Percentiles rank a stretch among this genome's conserved stretches.
These are phyloP conservation scores for Coryphaenoides rupestris DNA, from an alignment of 2,113 vertebrate species.

Conservation along the genomic window DNA sequence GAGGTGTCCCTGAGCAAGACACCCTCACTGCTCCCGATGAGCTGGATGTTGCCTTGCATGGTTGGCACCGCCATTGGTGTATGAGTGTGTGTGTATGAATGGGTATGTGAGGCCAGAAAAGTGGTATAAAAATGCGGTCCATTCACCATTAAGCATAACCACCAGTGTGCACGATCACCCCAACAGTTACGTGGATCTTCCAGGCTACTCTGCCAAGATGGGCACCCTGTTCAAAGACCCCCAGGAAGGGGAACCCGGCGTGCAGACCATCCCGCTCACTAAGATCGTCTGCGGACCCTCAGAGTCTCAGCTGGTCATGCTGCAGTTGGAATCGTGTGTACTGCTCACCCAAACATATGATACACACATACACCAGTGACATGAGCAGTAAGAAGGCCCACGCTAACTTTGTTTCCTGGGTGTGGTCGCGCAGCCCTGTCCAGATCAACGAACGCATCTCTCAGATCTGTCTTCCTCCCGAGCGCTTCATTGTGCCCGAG, in stretches of 20 bases:
- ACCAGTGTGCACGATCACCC: conserved; percentile 17
- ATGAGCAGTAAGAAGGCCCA: neutral
- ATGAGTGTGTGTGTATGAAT: too few relatives aligned
- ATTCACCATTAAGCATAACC: too few relatives aligned
- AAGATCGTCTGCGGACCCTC: conserved; percentile 88
- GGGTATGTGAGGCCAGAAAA: too few relatives aligned
- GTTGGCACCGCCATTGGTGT: too few relatives aligned
- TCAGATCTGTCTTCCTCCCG: conserved; percentile 91
- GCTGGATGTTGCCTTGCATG: too few relatives aligned
- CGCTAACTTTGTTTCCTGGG: conserved; percentile 13
- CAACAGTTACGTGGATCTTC: conserved; percentile 79
- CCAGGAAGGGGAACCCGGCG: conserved; percentile 71
- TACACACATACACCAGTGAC: neutral
- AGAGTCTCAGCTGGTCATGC: conserved; percentile 87
- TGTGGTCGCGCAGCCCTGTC: conserved; percentile 67
- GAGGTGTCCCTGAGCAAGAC: too few relatives aligned
- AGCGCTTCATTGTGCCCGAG: conserved; percentile 81
- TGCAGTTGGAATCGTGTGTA: conserved; percentile 83
- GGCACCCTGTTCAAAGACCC: conserved; percentile 86
- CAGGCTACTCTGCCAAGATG: conserved; percentile 84
- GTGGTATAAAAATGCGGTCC: too few relatives aligned
- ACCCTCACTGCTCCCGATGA: too few relatives aligned
- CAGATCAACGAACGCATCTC: conserved; percentile 83
- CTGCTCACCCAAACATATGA: neutral
- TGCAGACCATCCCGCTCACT: conserved; percentile 77